Evolutionary conservation across 2,888 invertebrate species (phyloP).

Genomic region (Portevinia maculata): DNA sequence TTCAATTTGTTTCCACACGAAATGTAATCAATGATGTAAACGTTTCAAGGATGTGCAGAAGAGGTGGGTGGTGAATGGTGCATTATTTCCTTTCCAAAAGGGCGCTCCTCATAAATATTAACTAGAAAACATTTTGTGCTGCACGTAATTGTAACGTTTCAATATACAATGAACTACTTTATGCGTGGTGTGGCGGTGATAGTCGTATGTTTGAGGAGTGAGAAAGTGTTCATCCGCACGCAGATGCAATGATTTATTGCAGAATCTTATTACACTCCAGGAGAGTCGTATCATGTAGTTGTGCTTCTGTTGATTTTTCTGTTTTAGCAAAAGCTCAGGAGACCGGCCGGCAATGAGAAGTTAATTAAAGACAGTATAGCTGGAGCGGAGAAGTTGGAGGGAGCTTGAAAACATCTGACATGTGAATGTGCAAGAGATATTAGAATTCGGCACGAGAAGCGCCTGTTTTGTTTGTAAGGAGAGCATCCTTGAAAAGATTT

Average conservation of each 20-base stretch:
- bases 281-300: constrained; percentile 6
- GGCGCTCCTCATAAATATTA: constrained; percentile 61
- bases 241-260: constrained; percentile 73
- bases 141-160: constrained; percentile 64
- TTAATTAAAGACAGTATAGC: constrained; percentile 66
- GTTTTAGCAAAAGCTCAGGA: constrained; percentile 56
- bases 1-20: constrained; percentile 64
- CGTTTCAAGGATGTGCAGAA: constrained; percentile 18
- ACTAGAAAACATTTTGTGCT: constrained; percentile 52
- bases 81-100: too few relatives aligned
- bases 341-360: constrained; percentile 69
- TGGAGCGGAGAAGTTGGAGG: neutral
- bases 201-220: constrained; percentile 10
- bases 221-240: constrained; percentile 65
- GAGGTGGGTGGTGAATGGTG: neutral
- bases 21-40: constrained; percentile 63
- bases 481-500: constrained; percentile 48
- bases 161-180: constrained; percentile 36
- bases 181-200: neutral
- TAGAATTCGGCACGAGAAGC: constrained; percentile 64
- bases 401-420: constrained; percentile 45
- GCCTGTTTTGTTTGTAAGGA: neutral
- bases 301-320: constrained; percentile 2
- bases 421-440: constrained; percentile 58
- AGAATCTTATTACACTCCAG: constrained; percentile 60